Conservation (phyloP, 2,113 vertebrate species). For the Microcebus murinus region DNA sequence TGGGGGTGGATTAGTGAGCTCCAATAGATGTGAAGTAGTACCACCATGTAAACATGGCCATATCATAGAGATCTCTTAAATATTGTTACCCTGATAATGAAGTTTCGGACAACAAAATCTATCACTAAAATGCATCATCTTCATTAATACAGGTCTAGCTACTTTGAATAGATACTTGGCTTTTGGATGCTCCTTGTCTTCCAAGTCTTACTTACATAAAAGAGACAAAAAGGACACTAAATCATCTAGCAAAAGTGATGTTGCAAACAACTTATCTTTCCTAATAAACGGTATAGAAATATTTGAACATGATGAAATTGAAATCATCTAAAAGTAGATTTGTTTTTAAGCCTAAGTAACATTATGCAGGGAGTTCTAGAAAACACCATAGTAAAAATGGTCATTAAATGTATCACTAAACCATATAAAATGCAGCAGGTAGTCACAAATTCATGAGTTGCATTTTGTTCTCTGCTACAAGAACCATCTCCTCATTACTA, state of each 20-base stretch:
- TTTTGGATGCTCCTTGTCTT: not conserved
- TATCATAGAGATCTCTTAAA: not conserved
- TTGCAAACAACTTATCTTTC: not conserved
- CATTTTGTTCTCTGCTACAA: conserved; percentile 6
- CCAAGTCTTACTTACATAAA: not conserved
- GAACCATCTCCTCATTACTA: conserved; percentile 40
- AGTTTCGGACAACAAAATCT: not conserved
- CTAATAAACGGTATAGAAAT: conserved; percentile 3
- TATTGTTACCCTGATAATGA: not conserved
- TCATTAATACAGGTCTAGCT: not conserved
- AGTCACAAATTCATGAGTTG: not conserved
- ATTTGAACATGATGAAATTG: not conserved
- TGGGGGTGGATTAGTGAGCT: not conserved
- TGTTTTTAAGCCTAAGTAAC: conserved; percentile 10
- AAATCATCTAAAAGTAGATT: conserved; percentile 19
- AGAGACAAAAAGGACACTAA: not conserved
- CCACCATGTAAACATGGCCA: not conserved
- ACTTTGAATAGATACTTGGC: not conserved
- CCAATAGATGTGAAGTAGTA: not conserved
- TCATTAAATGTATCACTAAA: conserved; percentile 46
- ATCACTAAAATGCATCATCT: not conserved
- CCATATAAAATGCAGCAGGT: not conserved
- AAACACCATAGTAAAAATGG: conserved; percentile 11
- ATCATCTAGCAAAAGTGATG: not conserved
- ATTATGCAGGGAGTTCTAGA: not conserved